Evolutionary conservation across 2,113 vertebrate genomes (phyloP), one percentile per base, ranked within the genome.

Genomic region (Chaetodon auriga): DNA sequence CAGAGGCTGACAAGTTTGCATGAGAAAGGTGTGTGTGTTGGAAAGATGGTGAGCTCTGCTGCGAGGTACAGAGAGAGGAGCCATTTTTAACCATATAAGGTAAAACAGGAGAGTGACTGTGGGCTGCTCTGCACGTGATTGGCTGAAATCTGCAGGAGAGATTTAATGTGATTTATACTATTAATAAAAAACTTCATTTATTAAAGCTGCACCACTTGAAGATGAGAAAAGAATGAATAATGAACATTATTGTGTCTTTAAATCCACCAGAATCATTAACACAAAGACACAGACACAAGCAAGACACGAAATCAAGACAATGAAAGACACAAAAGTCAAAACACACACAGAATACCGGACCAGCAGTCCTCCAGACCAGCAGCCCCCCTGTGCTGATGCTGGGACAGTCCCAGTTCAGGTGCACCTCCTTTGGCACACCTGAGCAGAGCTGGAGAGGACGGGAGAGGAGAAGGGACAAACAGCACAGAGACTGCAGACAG

Each of bases 11-110:
- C 45, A 36, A 14, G 35, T 45, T 41, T 48, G 63, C 38, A 62
- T 1, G 41, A 64, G 64, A 62, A 55, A 58, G n/a, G 58, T 69
- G 65, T 60, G 65, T 60, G 18, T 60, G 60, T 38, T 25, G 18
- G 55, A 55, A 53, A 71, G 25, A 46, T 68, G 15, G 63, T 0
- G 58, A 46, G 65, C 68, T 71, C 5, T 54, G 77, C 57, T 7
- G 4, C 0, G n/a, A 70, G 75, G 13, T n/a, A 72, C 15, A 41
- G 23, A 73, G 38, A 36, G 36, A 72, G 38, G 63, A 78, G 21
- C 35, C 71, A 30, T 66, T 88, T 86, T 53, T 83, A 54, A 46
- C 83, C 85, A 87, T 86, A 86, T 87, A 79, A 77, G 87, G 80
- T 65, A 78, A 91, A 81, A 81, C 58, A 48, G 55, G 65, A 80